A percentile compares a stretch with the other conserved stretches of the same genome.
Conservation (phyloP, 1,140 invertebrate species). For the Stegodyphus dumicola region DNA sequence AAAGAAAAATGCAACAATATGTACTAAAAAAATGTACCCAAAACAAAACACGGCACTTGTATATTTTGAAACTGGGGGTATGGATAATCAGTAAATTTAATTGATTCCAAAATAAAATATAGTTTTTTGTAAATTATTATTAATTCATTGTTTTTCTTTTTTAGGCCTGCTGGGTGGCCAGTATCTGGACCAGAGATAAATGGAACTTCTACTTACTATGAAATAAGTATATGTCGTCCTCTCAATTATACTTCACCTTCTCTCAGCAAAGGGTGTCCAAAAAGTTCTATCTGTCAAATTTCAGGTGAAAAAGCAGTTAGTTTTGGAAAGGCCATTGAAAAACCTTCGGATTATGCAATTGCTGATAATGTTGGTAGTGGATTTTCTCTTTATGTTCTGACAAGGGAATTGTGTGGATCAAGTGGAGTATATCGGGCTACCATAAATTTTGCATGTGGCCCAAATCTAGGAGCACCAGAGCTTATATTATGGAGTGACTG, state of each 20-base stretch:
- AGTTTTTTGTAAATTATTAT: neutral
- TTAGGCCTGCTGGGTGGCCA: conserved; percentile 40
- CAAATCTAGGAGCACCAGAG: conserved; percentile 34
- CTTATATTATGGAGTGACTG: conserved; percentile 40
- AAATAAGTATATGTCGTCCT: conserved; percentile 25
- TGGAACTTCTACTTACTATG: conserved; percentile 7
- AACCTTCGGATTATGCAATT: conserved; percentile 1
- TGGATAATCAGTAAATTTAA: neutral
- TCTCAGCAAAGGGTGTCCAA: conserved; percentile 17
- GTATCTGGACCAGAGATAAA: conserved; percentile 21
- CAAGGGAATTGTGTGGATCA: conserved; percentile 1
- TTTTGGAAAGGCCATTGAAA: conserved; percentile 32
- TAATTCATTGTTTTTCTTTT: neutral
- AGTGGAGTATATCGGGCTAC: conserved; percentile 17
- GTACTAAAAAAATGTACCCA: neutral
- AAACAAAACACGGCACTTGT: neutral
- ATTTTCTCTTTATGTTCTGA: conserved; percentile 32
- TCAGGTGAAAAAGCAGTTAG: conserved; percentile 13
- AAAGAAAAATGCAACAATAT: too few species aligned
- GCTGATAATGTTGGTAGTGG: neutral
- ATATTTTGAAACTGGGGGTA: neutral
- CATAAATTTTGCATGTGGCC: conserved; percentile 40
- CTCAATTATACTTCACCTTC: conserved; percentile 1
- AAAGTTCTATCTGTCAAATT: conserved; percentile 38
- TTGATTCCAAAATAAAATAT: neutral